A percentile compares a stretch with the other conserved stretches of the same genome.
These are phyloP conservation scores for Bombus pascuorum DNA, from an alignment of 1,140 invertebrate species.

Conservation along the genomic window DNA sequence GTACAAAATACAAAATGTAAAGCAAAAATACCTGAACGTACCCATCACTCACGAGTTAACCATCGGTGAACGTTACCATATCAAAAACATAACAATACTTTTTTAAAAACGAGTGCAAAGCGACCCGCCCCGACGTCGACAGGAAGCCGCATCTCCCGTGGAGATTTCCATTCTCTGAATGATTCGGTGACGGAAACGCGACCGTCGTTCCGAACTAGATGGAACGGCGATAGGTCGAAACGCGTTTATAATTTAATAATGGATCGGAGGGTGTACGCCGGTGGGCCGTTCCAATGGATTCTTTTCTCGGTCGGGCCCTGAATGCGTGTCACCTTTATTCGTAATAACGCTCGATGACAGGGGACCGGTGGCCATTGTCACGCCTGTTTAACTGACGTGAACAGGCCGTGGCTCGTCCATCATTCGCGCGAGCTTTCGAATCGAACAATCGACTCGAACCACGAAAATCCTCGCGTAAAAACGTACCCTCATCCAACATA, in stretches of 20 bases:
- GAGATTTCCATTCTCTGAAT: slow-evolving; percentile 14
- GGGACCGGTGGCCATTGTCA: slow-evolving; percentile 63
- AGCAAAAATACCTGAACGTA: background rate
- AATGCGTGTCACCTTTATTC: slow-evolving; percentile 64
- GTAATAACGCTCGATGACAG: slow-evolving; percentile 69
- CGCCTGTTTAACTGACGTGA: slow-evolving; percentile 49
- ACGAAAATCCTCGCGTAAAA: background rate
- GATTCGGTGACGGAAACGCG: slow-evolving; percentile 19
- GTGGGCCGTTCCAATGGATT: slow-evolving; percentile 20
- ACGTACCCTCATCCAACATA: background rate
- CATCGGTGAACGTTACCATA: background rate
- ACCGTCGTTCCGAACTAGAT: slow-evolving; percentile 12
- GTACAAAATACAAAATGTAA: background rate
- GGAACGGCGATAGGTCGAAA: slow-evolving; percentile 43
- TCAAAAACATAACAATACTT: background rate
- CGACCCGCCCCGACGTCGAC: background rate
- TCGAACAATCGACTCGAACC: background rate
- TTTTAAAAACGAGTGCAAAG: background rate
- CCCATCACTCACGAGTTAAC: background rate
- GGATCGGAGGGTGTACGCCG: slow-evolving; percentile 24
- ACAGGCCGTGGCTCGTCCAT: slow-evolving; percentile 29
- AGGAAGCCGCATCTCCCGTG: background rate
- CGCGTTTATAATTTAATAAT: slow-evolving; percentile 58
- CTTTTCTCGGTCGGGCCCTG: slow-evolving; percentile 23
- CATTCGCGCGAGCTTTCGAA: slow-evolving; percentile 12